Evolutionary conservation across 2,797 vertebrate species (phyloP).

Genomic region (Monodelphis domestica): DNA sequence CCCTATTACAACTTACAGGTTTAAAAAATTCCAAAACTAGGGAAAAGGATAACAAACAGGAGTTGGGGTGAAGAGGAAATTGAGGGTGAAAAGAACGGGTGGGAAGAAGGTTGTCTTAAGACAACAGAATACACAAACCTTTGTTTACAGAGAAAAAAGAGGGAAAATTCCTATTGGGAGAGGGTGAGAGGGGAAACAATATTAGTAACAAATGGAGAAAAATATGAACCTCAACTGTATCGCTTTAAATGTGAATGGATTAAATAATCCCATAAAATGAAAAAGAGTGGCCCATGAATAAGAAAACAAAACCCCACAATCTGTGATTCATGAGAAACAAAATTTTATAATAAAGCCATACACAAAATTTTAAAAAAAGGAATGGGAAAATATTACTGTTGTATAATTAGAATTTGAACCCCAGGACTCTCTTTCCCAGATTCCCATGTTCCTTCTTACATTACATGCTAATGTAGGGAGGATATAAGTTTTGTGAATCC

Average conservation of each 20-base stretch:
- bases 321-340: not conserved
- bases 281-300: not conserved
- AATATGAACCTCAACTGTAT: not conserved
- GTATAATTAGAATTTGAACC: too few relatives aligned
- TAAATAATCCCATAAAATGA: not conserved
- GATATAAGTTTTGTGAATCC: too few relatives aligned
- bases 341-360: not conserved
- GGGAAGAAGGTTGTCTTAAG: too few relatives aligned
- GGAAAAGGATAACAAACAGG: too few relatives aligned
- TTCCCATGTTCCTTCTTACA: too few relatives aligned
- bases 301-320: not conserved
- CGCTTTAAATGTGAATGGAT: too few relatives aligned
- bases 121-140: too few relatives aligned
- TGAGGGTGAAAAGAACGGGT: too few relatives aligned
- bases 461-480: too few relatives aligned
- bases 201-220: not conserved
- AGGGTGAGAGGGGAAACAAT: not conserved
- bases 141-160: not conserved
- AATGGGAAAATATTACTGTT: not conserved
- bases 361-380: not conserved
- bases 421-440: too few relatives aligned
- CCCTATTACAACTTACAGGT: not conserved
- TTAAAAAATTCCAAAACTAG: not conserved
- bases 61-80: too few relatives aligned
- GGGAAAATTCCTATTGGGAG: not conserved